Conservation (phyloP, 2,113 vertebrate species). For the Arizona elegans region DNA sequence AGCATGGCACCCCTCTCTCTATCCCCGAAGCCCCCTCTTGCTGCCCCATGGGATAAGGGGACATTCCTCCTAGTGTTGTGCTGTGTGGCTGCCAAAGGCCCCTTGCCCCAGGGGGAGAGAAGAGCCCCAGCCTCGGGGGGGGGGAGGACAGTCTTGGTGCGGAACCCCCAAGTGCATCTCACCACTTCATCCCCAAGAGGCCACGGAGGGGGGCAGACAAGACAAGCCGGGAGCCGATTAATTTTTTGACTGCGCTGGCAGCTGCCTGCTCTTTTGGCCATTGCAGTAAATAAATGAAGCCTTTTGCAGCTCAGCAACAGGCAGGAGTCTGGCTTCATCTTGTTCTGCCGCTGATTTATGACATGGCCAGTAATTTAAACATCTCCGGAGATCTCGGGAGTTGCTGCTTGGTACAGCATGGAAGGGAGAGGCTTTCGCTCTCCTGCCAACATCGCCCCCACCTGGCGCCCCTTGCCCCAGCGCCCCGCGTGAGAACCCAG, state of each 20-base stretch:
- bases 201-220: neutral
- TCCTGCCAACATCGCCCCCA: neutral
- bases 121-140: neutral
- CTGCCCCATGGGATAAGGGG: neutral
- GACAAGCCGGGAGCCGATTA: neutral
- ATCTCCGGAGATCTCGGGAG: slow-evolving; percentile 59
- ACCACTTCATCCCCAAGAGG: neutral
- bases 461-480: fast-evolving
- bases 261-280: neutral
- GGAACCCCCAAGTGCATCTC: neutral
- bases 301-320: slow-evolving; percentile 56
- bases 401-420: slow-evolving; percentile 43
- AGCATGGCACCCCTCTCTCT: neutral
- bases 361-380: slow-evolving; percentile 52
- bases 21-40: neutral
- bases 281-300: slow-evolving; percentile 32
- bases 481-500: neutral
- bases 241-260: neutral
- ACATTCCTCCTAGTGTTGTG: neutral
- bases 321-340: slow-evolving; percentile 43
- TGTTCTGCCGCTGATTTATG: slow-evolving; percentile 59
- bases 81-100: neutral
- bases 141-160: neutral
- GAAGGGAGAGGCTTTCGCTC: slow-evolving; percentile 17
- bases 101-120: neutral